Conservation (phyloP, 2,797 vertebrate species). For the Phoeniculus purpureus region DNA sequence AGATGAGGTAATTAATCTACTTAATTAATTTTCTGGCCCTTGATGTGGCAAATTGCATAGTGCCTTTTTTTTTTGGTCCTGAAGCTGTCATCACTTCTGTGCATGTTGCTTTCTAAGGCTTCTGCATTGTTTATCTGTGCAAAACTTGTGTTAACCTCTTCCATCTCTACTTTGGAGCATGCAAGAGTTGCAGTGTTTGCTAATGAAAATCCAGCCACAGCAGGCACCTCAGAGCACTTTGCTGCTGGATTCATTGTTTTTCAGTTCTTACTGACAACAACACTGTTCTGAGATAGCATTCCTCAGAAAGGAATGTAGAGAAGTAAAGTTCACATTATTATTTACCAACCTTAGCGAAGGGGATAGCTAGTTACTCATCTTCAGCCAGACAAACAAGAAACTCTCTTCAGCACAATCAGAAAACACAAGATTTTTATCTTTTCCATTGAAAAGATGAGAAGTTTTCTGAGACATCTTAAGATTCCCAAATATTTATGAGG, state of each 20-base stretch:
- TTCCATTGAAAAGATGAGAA: background rate
- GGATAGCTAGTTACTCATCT: background rate
- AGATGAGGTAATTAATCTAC: background rate
- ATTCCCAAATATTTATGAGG: background rate
- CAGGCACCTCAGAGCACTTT: background rate
- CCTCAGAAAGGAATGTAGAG: background rate
- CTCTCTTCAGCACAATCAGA: background rate
- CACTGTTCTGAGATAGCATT: background rate
- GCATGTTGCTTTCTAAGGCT: background rate
- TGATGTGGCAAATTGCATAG: background rate
- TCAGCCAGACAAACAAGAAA: background rate
- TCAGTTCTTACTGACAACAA: background rate
- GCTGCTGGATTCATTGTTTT: background rate
- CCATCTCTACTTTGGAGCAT: background rate
- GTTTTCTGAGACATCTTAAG: background rate
- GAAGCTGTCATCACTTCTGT: background rate
- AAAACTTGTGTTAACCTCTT: background rate
- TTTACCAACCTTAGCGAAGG: background rate
- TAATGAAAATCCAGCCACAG: background rate
- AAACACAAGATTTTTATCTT: background rate
- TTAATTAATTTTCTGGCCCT: background rate
- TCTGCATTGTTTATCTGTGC: background rate
- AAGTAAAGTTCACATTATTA: background rate
- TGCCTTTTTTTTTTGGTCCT: background rate
- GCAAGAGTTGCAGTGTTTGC: background rate